Evolutionary conservation across 1,140 invertebrate genomes (phyloP).

Genomic region (Holcopasites calliopsidis): DNA sequence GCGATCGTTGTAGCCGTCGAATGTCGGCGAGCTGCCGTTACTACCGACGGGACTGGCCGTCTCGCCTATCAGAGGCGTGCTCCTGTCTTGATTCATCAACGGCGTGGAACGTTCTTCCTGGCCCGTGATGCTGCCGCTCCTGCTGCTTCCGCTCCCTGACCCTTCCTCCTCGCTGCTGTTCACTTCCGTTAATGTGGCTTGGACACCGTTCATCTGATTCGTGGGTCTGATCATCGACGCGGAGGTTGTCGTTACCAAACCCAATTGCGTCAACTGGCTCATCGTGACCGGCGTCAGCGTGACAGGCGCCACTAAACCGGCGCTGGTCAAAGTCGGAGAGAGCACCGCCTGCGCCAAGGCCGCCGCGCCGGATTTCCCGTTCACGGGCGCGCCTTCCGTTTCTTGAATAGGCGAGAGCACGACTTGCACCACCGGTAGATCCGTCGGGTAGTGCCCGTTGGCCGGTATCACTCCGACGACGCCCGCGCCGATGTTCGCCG

Average conservation of each 20-base stretch:
- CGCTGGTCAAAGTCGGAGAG: constrained; percentile 80
- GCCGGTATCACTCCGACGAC: constrained; percentile 83
- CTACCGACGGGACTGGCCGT: constrained; percentile 54
- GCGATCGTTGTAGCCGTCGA: constrained; percentile 69
- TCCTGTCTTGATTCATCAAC: constrained; percentile 30
- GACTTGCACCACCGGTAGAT: constrained; percentile 87
- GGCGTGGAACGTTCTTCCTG: constrained; percentile 72
- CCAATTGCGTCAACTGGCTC: constrained; percentile 73
- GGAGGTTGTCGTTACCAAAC: constrained; percentile 72
- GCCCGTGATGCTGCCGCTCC: constrained; percentile 71
- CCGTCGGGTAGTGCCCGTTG: constrained; percentile 80
- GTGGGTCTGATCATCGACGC: constrained; percentile 57
- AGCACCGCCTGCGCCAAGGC: constrained; percentile 86
- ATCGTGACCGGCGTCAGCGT: constrained; percentile 80
- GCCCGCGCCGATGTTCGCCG: constrained; percentile 80
- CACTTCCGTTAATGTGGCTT: constrained; percentile 74
- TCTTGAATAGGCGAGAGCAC: constrained; percentile 89
- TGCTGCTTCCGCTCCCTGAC: constrained; percentile 71
- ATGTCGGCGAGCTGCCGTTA: constrained; percentile 71
- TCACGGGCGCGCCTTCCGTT: constrained; percentile 84
- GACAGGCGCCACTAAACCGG: constrained; percentile 82
- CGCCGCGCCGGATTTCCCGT: constrained; percentile 84
- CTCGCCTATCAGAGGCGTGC: constrained; percentile 56
- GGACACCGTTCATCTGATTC: constrained; percentile 12
- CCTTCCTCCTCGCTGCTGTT: constrained; percentile 75